Base-by-base conservation (phyloP, 2,888 invertebrate species). In the Sarcophaga variegata region DNA sequence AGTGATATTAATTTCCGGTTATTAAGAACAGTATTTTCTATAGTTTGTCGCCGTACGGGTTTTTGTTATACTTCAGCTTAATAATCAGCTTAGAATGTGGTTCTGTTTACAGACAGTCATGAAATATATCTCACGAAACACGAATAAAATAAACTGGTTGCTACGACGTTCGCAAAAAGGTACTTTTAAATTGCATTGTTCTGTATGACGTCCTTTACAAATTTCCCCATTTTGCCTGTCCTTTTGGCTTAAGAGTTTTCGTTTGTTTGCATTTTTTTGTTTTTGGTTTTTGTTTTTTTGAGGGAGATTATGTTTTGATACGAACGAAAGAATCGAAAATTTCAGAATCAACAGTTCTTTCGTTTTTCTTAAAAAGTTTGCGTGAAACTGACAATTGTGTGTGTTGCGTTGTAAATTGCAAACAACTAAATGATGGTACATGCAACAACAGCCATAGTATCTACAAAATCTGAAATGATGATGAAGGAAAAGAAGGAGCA, bases 261-360 rank as follows among this genome's bases (percentile, higher is more conserved):
- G 54, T 66, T 47, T 27, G 85, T 83, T 60, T 49, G 60, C 49
- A n/a, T 10, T 62, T 27, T n/a, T 20, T 75, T 70, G 20, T 3
- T 37, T 71, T 71, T 60, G 14, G 8, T 71, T 71, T 45, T 49
- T 66, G 25, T 59, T 22, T 60, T 63, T 10, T 54, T 64, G 6
- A 77, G 69, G 63, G 60, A 81, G 75, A 83, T 84, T 75, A 77
- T 81, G 81, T 81, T 81, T 66, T 71, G 86, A 83, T 87, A 88
- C 47, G 81, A 89, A 37, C 37, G 10, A 90, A 90, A 90, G 90
- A 91, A 92, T 90, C 90, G 91, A 54, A 54, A 54, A 54, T 17
- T 14, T 91, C 90, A 90, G 91, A 92, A 92, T 92, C 91, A 91
- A 91, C 76, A 70, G 45, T 76, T 71, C 22, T 70, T 75, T 86